phyloP scores from a whole-genome alignment of 2,113 vertebrate genomes.

The Chauna torquata region DNA sequence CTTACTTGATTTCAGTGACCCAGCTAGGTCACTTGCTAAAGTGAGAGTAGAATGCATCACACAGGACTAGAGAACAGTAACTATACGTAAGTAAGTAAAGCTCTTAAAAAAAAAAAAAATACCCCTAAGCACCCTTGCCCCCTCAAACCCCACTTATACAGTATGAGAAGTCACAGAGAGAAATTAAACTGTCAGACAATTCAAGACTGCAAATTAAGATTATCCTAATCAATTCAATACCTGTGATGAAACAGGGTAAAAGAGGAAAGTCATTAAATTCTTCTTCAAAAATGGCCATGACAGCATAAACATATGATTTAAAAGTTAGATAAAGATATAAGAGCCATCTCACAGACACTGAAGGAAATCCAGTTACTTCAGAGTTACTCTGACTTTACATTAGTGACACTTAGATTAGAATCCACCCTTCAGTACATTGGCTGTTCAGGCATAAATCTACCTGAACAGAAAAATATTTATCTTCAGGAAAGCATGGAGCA shows the following conservation, averaged over 20 bases:
- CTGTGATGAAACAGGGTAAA: not conserved
- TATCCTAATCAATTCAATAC: not conserved
- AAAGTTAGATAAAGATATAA: not conserved
- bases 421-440: not conserved
- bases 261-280: not conserved
- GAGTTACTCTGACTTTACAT: not conserved
- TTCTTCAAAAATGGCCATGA: not conserved
- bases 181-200: not conserved
- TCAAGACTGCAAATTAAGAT: not conserved
- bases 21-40: not conserved
- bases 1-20: not conserved
- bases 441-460: not conserved
- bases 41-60: not conserved
- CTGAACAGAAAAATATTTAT: conserved; percentile 45
- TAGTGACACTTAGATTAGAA: not conserved
- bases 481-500: not conserved
- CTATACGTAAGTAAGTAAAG: not conserved
- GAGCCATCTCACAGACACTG: not conserved
- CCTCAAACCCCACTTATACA: not conserved
- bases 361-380: not conserved
- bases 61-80: not conserved
- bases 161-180: not conserved
- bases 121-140: not conserved
- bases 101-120: not conserved
- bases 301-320: not conserved